Base-by-base conservation (phyloP, 2,113 vertebrate species). In the Spea bombifrons region DNA sequence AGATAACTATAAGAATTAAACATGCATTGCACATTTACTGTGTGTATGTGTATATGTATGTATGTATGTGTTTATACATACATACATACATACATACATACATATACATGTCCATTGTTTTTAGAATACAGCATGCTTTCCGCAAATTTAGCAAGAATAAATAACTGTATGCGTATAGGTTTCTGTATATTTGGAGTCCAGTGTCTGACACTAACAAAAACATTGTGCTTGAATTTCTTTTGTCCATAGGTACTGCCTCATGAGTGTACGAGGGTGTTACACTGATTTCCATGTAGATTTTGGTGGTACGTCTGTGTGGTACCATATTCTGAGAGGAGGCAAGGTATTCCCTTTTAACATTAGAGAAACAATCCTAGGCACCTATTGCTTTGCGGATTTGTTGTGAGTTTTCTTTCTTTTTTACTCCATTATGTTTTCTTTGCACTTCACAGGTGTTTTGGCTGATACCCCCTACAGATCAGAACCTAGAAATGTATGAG, bases 231-330 rank as follows among this genome's bases (percentile, higher is more conserved):
- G 30, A 30, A 30, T 0, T 81, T 57, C 73, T 70, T 76, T 84
- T 52, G 66, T 13, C 13, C 9, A 64, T 84, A 99, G 97, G 83
- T 99, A 99, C 89, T 99, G 97, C 89, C 89, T 99, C 75, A 99
- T 99, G 97, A 99, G 97, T 75, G 97, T 99, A 75, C 94, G 96
- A 88, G 97, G 96, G 86, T 99, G 96, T 89, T 99, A 98, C 88
- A 99, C 97, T 83, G 97, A 99, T 86, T 99, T 99, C 89, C 97
- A 99, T 45, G 94, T 99, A 73, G 97, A 99, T 87, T 99, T 99
- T 8, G 97, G 97, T 64, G 97, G 97, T 17, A 99, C 97, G 45
- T 98, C 97, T 3, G 97, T 99, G 74, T 99, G 97, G 97, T 99
- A 99, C 84, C 97, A 99, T 84, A 95, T 99, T 83, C 93, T 96